A percentile compares a stretch with the other conserved stretches of the same genome.
These are phyloP conservation scores for Leguminivora glycinivorella DNA, from an alignment of 1,140 invertebrate genomes.

Conservation along the genomic window DNA sequence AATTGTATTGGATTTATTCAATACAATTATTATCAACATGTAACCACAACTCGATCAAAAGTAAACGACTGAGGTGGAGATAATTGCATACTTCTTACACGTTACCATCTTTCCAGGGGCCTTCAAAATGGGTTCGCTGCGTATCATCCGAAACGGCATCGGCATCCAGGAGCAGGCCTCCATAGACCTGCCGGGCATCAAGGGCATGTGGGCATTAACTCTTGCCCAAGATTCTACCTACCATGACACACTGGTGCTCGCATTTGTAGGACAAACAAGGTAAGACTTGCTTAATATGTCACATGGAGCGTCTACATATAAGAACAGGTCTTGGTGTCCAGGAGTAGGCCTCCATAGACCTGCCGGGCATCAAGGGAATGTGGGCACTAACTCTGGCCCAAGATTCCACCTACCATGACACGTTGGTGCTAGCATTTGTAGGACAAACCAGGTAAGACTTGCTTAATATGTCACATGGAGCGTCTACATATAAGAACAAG, in stretches of 20 bases:
- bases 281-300: constrained; percentile 48
- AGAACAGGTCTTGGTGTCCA: constrained; percentile 99
- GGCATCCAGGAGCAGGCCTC: constrained; percentile 98
- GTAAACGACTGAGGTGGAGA: too few relatives aligned
- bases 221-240: constrained; percentile 80
- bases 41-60: too few relatives aligned
- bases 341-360: constrained; percentile 97
- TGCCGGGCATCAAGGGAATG: constrained; percentile 98
- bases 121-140: constrained; percentile 97
- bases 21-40: too few relatives aligned
- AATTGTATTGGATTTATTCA: too few relatives aligned
- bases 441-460: constrained; percentile 89
- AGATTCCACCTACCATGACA: constrained; percentile 85
- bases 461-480: too few relatives aligned
- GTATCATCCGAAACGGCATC: constrained; percentile 98
- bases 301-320: too few relatives aligned
- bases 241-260: constrained; percentile 94
- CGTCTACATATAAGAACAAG: too few relatives aligned
- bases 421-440: constrained; percentile 95
- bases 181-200: constrained; percentile 97
- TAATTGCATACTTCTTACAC: too few relatives aligned
- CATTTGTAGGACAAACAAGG: constrained; percentile 96
- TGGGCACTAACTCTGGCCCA: constrained; percentile 93
- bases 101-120: constrained; percentile 80
- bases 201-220: constrained; percentile 97